These are phyloP conservation scores for Rhodophaea formosa DNA, from an alignment of 2,888 invertebrate genomes.

Conservation along the genomic window DNA sequence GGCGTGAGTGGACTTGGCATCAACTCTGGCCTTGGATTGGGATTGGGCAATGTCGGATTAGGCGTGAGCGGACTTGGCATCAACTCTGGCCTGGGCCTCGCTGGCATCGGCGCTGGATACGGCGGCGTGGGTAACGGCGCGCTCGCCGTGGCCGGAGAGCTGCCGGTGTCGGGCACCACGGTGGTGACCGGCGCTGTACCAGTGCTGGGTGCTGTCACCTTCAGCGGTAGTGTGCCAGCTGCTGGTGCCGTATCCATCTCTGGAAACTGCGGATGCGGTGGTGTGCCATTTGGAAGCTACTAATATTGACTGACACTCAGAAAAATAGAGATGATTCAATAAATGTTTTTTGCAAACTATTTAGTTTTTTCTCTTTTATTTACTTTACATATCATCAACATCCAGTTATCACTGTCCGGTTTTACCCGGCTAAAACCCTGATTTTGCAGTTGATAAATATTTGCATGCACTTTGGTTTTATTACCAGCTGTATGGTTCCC, in stretches of 20 bases:
- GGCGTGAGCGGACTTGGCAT: not conserved
- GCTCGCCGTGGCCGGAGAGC: constrained; percentile 27
- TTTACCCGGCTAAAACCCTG: too few species aligned
- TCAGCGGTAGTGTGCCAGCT: constrained; percentile 43
- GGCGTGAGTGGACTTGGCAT: not conserved
- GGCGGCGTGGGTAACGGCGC: constrained; percentile 5
- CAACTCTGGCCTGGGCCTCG: not conserved
- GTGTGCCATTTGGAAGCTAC: constrained; percentile 21
- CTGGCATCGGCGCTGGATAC: not conserved
- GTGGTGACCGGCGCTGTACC: constrained; percentile 41
- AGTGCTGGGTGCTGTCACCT: constrained; percentile 39
- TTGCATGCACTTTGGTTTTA: too few species aligned
- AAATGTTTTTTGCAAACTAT: too few species aligned
- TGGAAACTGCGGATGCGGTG: constrained; percentile 25
- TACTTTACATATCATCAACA: too few species aligned
- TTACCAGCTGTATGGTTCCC: too few species aligned
- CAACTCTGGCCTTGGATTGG: constrained; percentile 5
- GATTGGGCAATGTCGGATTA: not conserved
- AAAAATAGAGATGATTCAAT: too few species aligned
- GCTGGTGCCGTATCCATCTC: constrained; percentile 24
- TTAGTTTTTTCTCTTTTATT: too few species aligned
- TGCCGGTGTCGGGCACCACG: constrained; percentile 21
- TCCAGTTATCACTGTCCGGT: too few species aligned
- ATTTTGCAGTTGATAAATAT: too few species aligned
- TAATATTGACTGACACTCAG: not conserved